Percentiles rank a stretch among this genome's conserved stretches.
Conservation (phyloP, 1,140 invertebrate genomes). For the Coptotermes formosanus region DNA sequence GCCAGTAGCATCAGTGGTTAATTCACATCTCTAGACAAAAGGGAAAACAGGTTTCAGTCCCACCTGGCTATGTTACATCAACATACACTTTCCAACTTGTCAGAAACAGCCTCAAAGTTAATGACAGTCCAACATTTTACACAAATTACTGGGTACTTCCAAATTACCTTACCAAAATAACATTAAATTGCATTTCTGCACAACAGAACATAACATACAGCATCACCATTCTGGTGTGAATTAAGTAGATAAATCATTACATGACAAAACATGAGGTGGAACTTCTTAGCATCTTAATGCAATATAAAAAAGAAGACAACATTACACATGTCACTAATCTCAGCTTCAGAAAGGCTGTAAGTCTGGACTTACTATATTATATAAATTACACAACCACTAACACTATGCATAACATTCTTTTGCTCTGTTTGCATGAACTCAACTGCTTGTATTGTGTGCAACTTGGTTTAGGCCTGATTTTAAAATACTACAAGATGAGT, state of each 20-base stretch:
- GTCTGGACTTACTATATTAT: conserved; percentile 16
- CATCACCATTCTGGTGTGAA: background rate
- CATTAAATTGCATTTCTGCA: too few relatives aligned
- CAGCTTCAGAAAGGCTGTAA: background rate
- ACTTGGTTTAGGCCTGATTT: background rate
- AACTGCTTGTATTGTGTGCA: background rate
- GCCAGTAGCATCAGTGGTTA: too few relatives aligned
- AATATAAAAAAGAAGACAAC: background rate
- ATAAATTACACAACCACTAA: conserved; percentile 5
- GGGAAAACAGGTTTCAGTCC: too few relatives aligned
- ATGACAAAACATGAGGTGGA: background rate
- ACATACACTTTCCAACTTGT: too few relatives aligned
- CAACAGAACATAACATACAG: background rate
- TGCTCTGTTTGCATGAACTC: background rate
- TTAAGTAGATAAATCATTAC: background rate
- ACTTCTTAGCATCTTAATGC: conserved; percentile 2
- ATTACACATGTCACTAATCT: background rate
- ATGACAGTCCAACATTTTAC: too few relatives aligned
- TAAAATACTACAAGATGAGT: background rate
- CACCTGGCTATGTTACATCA: too few relatives aligned
- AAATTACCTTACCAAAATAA: too few relatives aligned
- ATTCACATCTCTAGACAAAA: too few relatives aligned
- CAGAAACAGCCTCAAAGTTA: too few relatives aligned
- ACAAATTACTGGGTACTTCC: too few relatives aligned
- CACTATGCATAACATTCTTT: background rate